Evolutionary conservation across 2,888 invertebrate genomes (phyloP).

Genomic region (Aricia artaxerxes): DNA sequence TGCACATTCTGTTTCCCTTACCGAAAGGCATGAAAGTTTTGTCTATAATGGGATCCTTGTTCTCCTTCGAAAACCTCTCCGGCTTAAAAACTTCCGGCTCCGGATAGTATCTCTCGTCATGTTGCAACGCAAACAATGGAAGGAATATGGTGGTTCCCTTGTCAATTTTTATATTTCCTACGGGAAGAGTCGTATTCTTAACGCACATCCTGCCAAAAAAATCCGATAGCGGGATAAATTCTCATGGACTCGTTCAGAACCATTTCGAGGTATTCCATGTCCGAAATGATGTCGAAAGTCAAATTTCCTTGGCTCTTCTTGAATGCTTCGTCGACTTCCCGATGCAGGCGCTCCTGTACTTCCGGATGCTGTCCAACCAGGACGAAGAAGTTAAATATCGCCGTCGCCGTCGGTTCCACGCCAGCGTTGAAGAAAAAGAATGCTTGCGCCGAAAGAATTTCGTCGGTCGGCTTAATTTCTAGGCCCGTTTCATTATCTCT

Average conservation of each 20-base stretch:
- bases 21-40: conserved; percentile 5
- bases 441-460: conserved; percentile 63
- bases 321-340: conserved; percentile 62
- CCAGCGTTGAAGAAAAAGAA: conserved; percentile 72
- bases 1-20: conserved; percentile 48
- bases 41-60: conserved; percentile 39
- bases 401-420: conserved; percentile 64
- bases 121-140: conserved; percentile 61
- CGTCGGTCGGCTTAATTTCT: conserved; percentile 54
- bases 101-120: conserved; percentile 63
- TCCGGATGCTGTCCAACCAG: conserved; percentile 60
- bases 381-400: conserved; percentile 61
- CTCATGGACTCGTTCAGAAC: conserved; percentile 60
- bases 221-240: conserved; percentile 56
- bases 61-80: conserved; percentile 53
- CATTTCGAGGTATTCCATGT: conserved; percentile 64
- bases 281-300: conserved; percentile 54
- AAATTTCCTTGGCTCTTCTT: conserved; percentile 48
- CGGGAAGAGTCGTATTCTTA: conserved; percentile 53
- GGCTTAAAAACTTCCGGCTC: conserved; percentile 69
- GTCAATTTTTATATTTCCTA: conserved; percentile 56
- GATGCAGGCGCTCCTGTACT: conserved; percentile 56
- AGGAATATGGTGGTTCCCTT: conserved; percentile 55
- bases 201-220: conserved; percentile 50
- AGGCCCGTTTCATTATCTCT: conserved; percentile 53